These are phyloP conservation scores for Hyppa rectilinea DNA, from an alignment of 2,888 invertebrate species.

Conservation along the genomic window DNA sequence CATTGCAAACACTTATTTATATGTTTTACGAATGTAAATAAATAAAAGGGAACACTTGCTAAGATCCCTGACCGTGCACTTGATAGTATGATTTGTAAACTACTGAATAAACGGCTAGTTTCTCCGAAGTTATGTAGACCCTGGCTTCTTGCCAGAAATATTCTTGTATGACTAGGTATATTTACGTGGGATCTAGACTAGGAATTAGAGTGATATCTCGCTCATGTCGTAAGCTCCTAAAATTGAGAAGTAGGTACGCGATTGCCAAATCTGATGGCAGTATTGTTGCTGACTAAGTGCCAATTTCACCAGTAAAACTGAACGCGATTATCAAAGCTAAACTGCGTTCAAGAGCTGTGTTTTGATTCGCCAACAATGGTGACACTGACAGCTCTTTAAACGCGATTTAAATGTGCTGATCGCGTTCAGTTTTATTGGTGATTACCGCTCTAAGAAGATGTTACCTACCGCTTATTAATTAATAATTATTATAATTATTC, in stretches of 20 bases:
- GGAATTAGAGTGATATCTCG: constrained; percentile 18
- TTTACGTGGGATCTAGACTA: constrained; percentile 44
- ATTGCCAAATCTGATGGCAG: background rate
- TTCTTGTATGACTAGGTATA: constrained; percentile 44
- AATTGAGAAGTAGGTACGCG: background rate
- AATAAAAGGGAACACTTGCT: background rate
- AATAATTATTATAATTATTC: background rate
- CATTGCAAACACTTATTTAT: background rate
- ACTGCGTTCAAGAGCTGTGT: too few species aligned
- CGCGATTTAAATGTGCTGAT: too few species aligned
- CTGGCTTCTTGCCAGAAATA: constrained; percentile 44
- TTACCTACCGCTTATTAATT: background rate
- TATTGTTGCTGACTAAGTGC: background rate
- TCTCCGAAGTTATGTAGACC: background rate
- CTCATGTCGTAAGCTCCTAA: constrained; percentile 21
- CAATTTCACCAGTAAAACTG: too few species aligned
- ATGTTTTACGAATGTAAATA: background rate
- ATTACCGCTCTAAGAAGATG: background rate
- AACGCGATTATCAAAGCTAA: too few species aligned
- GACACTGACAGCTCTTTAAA: too few species aligned
- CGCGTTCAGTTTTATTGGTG: too few species aligned
- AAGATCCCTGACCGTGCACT: constrained; percentile 32
- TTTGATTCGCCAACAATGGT: too few species aligned
- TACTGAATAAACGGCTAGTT: constrained; percentile 11
- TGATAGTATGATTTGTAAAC: constrained; percentile 10